phyloP scores from a whole-genome alignment of 2,113 vertebrate species.

The Thunnus maccoyii region DNA sequence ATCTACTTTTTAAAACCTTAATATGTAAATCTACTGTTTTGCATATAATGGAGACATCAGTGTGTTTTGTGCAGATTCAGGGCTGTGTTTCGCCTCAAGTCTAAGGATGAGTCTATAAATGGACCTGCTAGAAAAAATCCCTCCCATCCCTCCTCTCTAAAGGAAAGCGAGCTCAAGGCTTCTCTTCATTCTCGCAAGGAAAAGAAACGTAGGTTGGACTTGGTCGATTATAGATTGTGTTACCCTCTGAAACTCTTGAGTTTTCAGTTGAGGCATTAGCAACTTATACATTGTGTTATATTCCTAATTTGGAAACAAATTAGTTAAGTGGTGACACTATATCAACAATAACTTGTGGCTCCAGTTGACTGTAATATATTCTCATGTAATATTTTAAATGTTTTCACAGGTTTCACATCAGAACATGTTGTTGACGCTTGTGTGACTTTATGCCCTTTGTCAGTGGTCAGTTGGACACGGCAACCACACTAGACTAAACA shows the following conservation, averaged over 20 bases:
- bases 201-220: slow-evolving; percentile 14
- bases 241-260: too few relatives aligned
- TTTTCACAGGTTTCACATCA: slow-evolving; percentile 25
- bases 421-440: background rate
- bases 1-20: background rate
- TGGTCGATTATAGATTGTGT: background rate
- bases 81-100: background rate
- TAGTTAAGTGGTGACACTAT: background rate
- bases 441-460: too few relatives aligned
- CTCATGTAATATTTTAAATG: background rate
- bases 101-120: background rate
- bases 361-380: background rate
- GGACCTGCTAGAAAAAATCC: background rate
- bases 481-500: background rate
- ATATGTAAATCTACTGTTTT: background rate
- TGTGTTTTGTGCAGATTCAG: background rate
- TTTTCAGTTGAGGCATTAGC: too few relatives aligned
- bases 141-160: background rate
- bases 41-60: background rate
- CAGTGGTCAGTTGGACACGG: slow-evolving; percentile 1
- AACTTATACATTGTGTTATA: too few relatives aligned
- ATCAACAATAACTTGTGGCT: background rate
- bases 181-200: slow-evolving; percentile 21
- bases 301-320: background rate
- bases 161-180: slow-evolving; percentile 1